phyloP scores from a whole-genome alignment of 2,113 vertebrate species.

The Lagopus leucura region DNA sequence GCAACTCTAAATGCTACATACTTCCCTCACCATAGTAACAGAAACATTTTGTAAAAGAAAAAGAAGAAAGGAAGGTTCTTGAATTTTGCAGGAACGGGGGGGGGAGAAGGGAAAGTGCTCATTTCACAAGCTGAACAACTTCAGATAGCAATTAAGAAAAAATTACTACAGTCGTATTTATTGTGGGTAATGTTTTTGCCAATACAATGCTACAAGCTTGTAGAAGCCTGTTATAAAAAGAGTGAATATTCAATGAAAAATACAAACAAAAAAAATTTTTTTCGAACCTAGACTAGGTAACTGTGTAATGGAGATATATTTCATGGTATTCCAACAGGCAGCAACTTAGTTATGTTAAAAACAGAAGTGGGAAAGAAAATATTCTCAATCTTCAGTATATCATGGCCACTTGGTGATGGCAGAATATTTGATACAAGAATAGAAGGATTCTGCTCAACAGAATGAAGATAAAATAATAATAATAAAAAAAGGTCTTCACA shows the following conservation, averaged over 20 bases:
- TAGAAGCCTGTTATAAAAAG: not conserved
- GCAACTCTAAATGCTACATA: not conserved
- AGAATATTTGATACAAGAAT: not conserved
- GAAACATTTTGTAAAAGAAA: not conserved
- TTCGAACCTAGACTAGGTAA: not conserved
- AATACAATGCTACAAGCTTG: not conserved
- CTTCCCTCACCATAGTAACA: conserved; percentile 62
- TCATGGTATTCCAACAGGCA: not conserved
- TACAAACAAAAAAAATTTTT: not conserved
- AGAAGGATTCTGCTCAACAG: not conserved
- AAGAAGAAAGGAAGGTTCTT: not conserved
- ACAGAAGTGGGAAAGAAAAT: not conserved
- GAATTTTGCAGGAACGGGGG: not conserved
- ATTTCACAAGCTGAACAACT: not conserved
- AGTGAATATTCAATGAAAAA: not conserved
- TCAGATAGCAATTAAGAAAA: not conserved
- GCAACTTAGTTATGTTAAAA: not conserved
- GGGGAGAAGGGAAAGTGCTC: not conserved
- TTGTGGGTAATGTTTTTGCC: not conserved
- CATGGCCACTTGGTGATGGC: not conserved
- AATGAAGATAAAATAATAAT: not conserved
- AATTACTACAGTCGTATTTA: not conserved
- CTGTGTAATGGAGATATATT: not conserved
- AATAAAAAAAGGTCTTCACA: not conserved
- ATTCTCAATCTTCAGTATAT: not conserved